Percentiles rank a stretch among this genome's conserved stretches.
Conservation (phyloP, 2,888 invertebrate genomes). For the Heliconius ethilla region DNA sequence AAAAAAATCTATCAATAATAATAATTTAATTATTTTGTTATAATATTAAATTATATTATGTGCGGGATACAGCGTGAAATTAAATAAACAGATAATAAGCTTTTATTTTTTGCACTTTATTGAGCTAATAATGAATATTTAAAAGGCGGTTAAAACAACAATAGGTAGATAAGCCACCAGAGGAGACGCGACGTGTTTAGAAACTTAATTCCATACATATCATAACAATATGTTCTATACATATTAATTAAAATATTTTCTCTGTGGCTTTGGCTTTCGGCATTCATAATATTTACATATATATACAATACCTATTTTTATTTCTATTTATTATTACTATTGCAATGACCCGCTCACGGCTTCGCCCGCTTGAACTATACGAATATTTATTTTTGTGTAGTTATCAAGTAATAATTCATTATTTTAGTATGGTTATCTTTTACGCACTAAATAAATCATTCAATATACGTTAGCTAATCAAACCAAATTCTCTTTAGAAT, state of each 20-base stretch:
- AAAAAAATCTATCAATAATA: no score
- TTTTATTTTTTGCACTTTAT: not conserved
- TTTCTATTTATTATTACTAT: not conserved
- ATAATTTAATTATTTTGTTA: not conserved
- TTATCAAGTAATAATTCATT: no score
- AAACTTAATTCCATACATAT: conserved; percentile 8
- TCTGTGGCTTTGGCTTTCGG: not conserved
- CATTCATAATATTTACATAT: not conserved
- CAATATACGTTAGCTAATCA: no score
- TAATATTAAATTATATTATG: not conserved
- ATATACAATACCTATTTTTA: no score
- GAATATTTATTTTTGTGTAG: no score
- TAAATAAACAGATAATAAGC: no score
- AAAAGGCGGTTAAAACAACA: not conserved
- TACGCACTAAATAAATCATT: no score
- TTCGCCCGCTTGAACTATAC: not conserved
- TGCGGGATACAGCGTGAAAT: no score
- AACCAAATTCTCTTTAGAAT: no score
- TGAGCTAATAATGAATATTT: conserved; percentile 13
- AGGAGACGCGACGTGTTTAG: conserved; percentile 14
- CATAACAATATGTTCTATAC: conserved; percentile 8
- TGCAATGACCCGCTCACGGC: not conserved
- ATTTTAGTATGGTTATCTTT: no score
- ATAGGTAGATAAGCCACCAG: not conserved
- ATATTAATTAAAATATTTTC: conserved; percentile 20